A percentile compares a stretch with the other conserved stretches of the same genome.
These are phyloP conservation scores for Ectemnius continuus DNA, from an alignment of 2,888 invertebrate species.

Conservation along the genomic window DNA sequence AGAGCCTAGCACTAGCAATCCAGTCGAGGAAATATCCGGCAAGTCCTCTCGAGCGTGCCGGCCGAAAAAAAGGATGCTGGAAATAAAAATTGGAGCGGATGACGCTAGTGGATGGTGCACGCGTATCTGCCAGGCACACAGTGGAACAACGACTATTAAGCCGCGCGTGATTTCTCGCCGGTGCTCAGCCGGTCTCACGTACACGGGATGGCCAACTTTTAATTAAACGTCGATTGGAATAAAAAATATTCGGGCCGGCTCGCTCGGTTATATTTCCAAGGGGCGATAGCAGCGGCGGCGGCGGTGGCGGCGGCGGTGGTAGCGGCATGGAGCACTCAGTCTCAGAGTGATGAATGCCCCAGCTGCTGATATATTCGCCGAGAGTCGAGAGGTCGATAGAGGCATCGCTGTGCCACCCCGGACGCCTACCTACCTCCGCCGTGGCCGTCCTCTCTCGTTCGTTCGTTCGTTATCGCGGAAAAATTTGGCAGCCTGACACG, in stretches of 20 bases:
- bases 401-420: conserved; percentile 32
- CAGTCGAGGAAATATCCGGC: conserved; percentile 37
- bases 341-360: conserved; percentile 57
- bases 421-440: conserved; percentile 20
- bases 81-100: conserved; percentile 43
- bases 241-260: conserved; percentile 56
- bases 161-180: conserved; percentile 33
- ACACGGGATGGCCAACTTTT: conserved; percentile 61
- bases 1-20: conserved; percentile 16
- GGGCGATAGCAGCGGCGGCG: neutral
- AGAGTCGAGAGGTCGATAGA: conserved; percentile 40
- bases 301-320: neutral
- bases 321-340: conserved; percentile 20
- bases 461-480: conserved; percentile 46
- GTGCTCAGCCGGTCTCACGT: conserved; percentile 20
- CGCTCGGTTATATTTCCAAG: conserved; percentile 58
- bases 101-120: conserved; percentile 23
- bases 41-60: conserved; percentile 23
- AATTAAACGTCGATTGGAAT: conserved; percentile 70
- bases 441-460: no score
- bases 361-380: conserved; percentile 41
- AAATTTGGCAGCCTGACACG: conserved; percentile 51
- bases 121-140: conserved; percentile 1
- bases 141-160: conserved; percentile 6
- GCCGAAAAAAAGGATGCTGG: conserved; percentile 6